Evolutionary conservation across 2,797 vertebrate genomes (phyloP).

Genomic region (Scolopax rusticola): DNA sequence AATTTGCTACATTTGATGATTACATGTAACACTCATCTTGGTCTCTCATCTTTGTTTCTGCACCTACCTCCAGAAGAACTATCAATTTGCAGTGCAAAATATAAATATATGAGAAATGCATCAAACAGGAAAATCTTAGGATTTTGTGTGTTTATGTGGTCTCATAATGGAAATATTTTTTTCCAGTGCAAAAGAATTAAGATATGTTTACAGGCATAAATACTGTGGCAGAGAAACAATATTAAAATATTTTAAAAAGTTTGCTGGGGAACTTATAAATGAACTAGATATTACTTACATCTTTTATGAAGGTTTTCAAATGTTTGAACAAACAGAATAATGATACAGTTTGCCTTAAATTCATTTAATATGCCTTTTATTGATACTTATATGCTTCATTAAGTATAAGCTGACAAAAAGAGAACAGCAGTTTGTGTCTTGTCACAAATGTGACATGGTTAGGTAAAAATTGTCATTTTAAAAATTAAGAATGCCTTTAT

Average conservation of each 20-base stretch:
- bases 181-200: background rate
- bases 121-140: background rate
- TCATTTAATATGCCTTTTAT: conserved; percentile 74
- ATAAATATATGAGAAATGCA: background rate
- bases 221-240: conserved; percentile 24
- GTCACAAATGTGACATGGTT: conserved; percentile 76
- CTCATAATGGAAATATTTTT: background rate
- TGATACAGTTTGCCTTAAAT: conserved; percentile 69
- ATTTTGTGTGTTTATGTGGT: background rate
- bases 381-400: conserved; percentile 77
- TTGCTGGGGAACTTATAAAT: conserved; percentile 58
- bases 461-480: conserved; percentile 71
- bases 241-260: conserved; percentile 71
- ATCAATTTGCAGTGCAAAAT: background rate
- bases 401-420: conserved; percentile 77
- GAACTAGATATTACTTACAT: conserved; percentile 64
- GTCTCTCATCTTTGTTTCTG: background rate
- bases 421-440: conserved; percentile 71
- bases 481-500: conserved; percentile 76
- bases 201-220: conserved; percentile 36
- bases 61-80: background rate
- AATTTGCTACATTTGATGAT: background rate
- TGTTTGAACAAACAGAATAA: conserved; percentile 79
- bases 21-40: background rate
- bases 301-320: conserved; percentile 65